phyloP scores from a whole-genome alignment of 2,888 invertebrate species.

The Dyspetes luteomarginatus region DNA sequence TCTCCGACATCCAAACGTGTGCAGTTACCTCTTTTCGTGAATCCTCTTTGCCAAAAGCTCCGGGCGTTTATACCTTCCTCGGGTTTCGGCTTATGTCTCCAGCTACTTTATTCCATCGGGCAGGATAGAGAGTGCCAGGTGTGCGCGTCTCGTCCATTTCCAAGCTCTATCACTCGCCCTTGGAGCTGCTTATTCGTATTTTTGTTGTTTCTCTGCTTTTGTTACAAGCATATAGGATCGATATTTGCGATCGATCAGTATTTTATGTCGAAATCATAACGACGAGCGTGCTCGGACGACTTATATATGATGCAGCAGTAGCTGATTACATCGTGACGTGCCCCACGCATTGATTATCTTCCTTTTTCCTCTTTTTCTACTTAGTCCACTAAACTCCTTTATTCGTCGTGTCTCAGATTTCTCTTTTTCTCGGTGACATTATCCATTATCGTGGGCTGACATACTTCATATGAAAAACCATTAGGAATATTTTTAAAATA shows the following conservation, averaged over 20 bases:
- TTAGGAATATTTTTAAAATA: too few relatives aligned
- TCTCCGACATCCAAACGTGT: constrained; percentile 26
- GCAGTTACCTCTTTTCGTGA: constrained; percentile 42
- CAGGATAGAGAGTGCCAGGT: constrained; percentile 39
- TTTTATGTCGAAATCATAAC: neutral
- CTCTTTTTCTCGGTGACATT: neutral
- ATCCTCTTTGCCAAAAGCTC: constrained; percentile 52
- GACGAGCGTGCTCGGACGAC: neutral
- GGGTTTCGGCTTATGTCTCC: constrained; percentile 62
- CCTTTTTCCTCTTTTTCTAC: neutral
- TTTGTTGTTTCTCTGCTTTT: constrained; percentile 43
- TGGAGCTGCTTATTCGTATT: neutral
- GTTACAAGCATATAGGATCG: constrained; percentile 23
- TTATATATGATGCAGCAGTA: neutral
- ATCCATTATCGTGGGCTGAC: too few relatives aligned
- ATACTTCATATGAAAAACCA: too few relatives aligned
- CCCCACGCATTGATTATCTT: neutral
- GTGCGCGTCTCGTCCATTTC: constrained; percentile 40
- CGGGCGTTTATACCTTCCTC: constrained; percentile 46
- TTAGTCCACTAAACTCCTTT: neutral
- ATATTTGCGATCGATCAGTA: constrained; percentile 21
- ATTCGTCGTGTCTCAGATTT: neutral
- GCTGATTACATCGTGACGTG: constrained; percentile 1
- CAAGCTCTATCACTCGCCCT: constrained; percentile 18
- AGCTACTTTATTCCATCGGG: constrained; percentile 47